Evolutionary conservation across 2,113 vertebrate species (phyloP).

Genomic region (Bos taurus): ARS-UCD2.0 NC_037332.1:88848001-88848500

Average conservation of each 20-base stretch:
- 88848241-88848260: neutral
- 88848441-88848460: neutral
- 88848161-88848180: neutral
- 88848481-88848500: neutral
- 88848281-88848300: neutral
- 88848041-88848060: neutral
- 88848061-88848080: neutral
- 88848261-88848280: neutral
- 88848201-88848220: neutral
- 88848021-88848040: neutral
- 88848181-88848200: neutral
- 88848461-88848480: neutral
- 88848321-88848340: neutral
- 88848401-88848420: neutral
- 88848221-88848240: neutral
- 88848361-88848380: neutral
- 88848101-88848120: neutral
- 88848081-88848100: neutral
- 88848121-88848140: neutral
- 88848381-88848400: neutral
- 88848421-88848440: neutral
- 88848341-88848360: neutral
- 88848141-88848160: neutral
- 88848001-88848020: neutral
- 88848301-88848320: fast-evolving